phyloP scores from a whole-genome alignment of 2,113 vertebrate genomes.

The Pagrus major region DNA sequence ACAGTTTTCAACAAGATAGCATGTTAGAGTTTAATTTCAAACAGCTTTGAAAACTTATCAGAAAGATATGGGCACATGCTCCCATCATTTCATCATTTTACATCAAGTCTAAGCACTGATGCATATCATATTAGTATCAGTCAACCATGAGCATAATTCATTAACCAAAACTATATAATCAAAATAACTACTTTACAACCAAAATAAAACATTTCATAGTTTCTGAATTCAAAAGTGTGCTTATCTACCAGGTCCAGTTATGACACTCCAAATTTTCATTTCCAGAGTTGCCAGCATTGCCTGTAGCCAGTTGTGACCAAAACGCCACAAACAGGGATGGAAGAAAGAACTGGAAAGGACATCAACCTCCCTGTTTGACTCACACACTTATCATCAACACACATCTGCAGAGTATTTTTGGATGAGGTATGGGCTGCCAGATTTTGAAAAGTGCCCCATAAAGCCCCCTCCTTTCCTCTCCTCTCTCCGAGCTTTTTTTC shows the following conservation, averaged over 20 bases:
- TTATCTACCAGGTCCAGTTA: conserved; percentile 13
- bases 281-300: neutral
- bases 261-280: neutral
- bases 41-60: neutral
- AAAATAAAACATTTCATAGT: neutral
- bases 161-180: neutral
- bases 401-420: conserved; percentile 29
- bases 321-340: neutral
- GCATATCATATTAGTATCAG: neutral
- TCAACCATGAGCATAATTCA: neutral
- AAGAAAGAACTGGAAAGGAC: conserved; percentile 4
- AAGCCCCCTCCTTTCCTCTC: neutral
- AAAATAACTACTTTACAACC: neutral
- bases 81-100: conserved; percentile 7
- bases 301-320: neutral
- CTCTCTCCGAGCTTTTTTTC: neutral
- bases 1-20: neutral
- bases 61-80: neutral
- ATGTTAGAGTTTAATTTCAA: conserved; percentile 2
- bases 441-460: conserved; percentile 8
- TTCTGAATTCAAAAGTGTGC: neutral
- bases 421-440: conserved; percentile 6
- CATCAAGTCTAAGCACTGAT: neutral
- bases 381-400: conserved; percentile 14
- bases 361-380: conserved; percentile 11